These are phyloP conservation scores for Acronicta psi DNA, from an alignment of 2,888 invertebrate genomes.

Conservation along the genomic window DNA sequence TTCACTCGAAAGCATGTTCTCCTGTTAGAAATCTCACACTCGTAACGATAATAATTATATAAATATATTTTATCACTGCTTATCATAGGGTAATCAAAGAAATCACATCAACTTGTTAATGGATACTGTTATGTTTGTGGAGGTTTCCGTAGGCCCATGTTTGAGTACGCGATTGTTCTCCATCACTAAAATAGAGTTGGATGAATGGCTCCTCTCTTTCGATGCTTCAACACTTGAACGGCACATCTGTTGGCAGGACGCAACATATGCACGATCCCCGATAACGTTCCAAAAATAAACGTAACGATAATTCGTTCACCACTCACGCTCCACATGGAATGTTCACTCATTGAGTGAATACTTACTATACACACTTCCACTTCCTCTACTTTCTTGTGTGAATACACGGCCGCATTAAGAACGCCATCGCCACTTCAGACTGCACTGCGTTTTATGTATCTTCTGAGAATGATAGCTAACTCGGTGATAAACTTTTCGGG, in stretches of 20 bases:
- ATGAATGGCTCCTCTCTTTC: conserved; percentile 64
- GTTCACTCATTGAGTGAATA: conserved; percentile 71
- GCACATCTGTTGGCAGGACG: conserved; percentile 72
- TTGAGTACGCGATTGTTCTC: conserved; percentile 50
- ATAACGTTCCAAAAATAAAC: conserved; percentile 80
- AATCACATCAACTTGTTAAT: conserved; percentile 40
- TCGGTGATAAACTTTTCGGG: conserved; percentile 70
- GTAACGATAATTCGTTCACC: conserved; percentile 75
- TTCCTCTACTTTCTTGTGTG: conserved; percentile 77
- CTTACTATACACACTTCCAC: conserved; percentile 68
- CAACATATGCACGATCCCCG: conserved; percentile 71
- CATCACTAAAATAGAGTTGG: conserved; percentile 54
- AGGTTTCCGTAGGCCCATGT: conserved; percentile 50
- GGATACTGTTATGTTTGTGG: conserved; percentile 50
- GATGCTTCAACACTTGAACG: conserved; percentile 64
- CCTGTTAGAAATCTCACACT: conserved; percentile 2
- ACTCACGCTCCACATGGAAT: conserved; percentile 73
- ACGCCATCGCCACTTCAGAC: conserved; percentile 59
- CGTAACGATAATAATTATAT: conserved; percentile 19
- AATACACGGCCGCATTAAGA: conserved; percentile 67
- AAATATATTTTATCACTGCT: conserved; percentile 15
- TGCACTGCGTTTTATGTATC: conserved; percentile 62
- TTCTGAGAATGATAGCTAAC: conserved; percentile 68
- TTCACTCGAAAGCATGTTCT: conserved; percentile 9
- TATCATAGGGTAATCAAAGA: conserved; percentile 24